These are phyloP conservation scores for Diadegma fenestrale DNA, from an alignment of 2,888 invertebrate genomes.

Conservation along the genomic window DNA sequence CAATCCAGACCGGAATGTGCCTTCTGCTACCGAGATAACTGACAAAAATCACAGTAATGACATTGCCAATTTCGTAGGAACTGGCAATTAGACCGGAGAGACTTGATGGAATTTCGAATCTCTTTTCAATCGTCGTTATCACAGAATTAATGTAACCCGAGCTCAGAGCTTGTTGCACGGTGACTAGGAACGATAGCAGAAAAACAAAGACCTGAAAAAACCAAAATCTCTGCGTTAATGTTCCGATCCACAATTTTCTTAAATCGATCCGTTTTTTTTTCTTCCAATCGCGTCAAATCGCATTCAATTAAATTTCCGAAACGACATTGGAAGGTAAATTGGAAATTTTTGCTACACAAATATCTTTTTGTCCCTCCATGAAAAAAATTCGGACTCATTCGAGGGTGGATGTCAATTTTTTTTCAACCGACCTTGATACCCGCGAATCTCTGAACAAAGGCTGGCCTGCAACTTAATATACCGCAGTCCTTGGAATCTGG, in stretches of 20 bases:
- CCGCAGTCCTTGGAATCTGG: conserved; percentile 94
- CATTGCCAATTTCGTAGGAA: conserved; percentile 97
- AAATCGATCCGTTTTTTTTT: no score
- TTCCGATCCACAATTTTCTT: background rate
- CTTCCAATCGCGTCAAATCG: no score
- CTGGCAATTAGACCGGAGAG: conserved; percentile 97
- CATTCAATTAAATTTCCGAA: no score
- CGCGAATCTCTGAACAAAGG: conserved; percentile 94
- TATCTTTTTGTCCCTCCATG: background rate
- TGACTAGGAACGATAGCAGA: conserved; percentile 95
- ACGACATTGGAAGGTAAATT: no score
- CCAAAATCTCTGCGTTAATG: background rate
- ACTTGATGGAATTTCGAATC: conserved; percentile 97
- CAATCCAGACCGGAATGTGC: conserved; percentile 98
- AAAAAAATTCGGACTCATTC: background rate
- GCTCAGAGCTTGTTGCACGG: conserved; percentile 95
- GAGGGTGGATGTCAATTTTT: background rate
- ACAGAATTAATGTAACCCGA: conserved; percentile 97
- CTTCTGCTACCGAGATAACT: conserved; percentile 96
- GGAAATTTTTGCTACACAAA: no score
- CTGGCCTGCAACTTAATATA: conserved; percentile 93
- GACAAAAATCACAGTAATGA: conserved; percentile 97
- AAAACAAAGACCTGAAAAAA: conserved; percentile 92
- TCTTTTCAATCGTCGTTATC: conserved; percentile 98
- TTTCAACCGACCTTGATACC: conserved; percentile 91